Evolutionary conservation across 2,888 invertebrate species (phyloP).

Genomic region (Amblyteles armatorius): DNA sequence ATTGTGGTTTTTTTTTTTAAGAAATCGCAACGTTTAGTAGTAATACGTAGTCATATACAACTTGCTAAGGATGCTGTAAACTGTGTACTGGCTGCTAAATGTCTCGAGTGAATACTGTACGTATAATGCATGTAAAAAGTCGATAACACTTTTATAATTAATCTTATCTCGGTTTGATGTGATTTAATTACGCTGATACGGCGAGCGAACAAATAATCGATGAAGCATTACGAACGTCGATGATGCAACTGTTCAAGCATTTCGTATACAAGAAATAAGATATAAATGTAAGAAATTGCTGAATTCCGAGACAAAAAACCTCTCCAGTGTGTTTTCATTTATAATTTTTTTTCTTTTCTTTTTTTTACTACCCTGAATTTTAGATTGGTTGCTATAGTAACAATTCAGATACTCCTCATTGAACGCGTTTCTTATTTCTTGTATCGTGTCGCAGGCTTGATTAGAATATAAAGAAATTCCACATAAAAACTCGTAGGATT

Average conservation of each 20-base stretch:
- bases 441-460: neutral
- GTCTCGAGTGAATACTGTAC: constrained; percentile 82
- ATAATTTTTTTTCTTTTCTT: neutral
- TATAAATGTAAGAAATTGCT: neutral
- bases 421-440: neutral
- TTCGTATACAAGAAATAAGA: neutral
- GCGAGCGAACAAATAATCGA: constrained; percentile 2
- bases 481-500: neutral
- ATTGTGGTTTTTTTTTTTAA: constrained; percentile 66
- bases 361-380: neutral
- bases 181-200: constrained; percentile 27
- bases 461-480: neutral
- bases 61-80: constrained; percentile 81
- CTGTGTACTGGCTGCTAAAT: constrained; percentile 83
- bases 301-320: neutral
- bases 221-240: neutral
- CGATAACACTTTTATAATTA: constrained; percentile 70
- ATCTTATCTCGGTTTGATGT: constrained; percentile 55
- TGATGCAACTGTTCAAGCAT: neutral
- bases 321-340: neutral
- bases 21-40: constrained; percentile 80
- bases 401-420: neutral
- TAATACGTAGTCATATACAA: constrained; percentile 82
- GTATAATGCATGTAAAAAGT: constrained; percentile 80
- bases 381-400: neutral